These are phyloP conservation scores for Bombus waltoni DNA, from an alignment of 1,140 invertebrate genomes.

Conservation along the genomic window DNA sequence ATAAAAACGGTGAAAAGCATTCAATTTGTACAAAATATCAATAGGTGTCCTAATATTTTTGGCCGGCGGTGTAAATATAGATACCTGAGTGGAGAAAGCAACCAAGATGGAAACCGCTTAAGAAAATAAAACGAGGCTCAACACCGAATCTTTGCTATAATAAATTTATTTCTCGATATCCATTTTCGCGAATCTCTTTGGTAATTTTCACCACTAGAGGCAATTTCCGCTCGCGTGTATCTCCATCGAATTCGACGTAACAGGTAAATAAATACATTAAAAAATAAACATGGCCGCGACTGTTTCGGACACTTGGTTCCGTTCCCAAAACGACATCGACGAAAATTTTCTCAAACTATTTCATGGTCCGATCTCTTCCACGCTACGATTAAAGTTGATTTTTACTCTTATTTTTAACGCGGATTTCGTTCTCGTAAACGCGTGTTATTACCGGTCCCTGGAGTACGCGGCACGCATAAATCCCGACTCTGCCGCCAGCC, in stretches of 20 bases:
- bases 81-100: conserved; percentile 33
- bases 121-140: conserved; percentile 35
- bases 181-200: not conserved
- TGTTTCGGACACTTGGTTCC: not conserved
- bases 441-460: conserved; percentile 8
- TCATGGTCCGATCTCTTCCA: not conserved
- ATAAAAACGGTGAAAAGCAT: not conserved
- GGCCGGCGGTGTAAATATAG: conserved; percentile 48
- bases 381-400: not conserved
- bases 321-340: not conserved
- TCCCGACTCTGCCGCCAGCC: not conserved
- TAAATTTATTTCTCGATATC: not conserved
- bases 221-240: conserved; percentile 23
- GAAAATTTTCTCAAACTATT: not conserved
- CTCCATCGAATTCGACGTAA: conserved; percentile 5
- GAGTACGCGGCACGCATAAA: conserved; percentile 4
- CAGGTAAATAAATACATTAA: conserved; percentile 59
- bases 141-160: not conserved
- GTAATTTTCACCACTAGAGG: not conserved
- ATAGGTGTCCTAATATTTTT: not conserved
- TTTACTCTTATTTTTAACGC: conserved; percentile 39
- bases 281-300: conserved; percentile 31
- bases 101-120: conserved; percentile 24
- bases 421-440: conserved; percentile 25
- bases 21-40: not conserved